Conservation (phyloP, 2,113 vertebrate genomes). For the Perca fluviatilis region DNA sequence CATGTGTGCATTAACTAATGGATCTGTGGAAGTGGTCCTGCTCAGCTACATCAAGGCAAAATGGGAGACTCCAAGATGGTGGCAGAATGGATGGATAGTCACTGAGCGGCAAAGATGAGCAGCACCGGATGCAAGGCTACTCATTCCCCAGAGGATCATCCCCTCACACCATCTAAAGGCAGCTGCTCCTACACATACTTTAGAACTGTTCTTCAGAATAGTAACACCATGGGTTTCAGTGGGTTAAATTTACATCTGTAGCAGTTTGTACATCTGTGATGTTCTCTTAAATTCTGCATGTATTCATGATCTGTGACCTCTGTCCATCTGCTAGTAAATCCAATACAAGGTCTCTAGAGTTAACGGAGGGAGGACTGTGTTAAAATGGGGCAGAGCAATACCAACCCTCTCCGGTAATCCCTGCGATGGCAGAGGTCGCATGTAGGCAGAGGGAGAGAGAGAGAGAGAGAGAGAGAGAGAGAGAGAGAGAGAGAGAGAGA, state of each 20-base stretch:
- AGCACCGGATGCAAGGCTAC: slow-evolving; percentile 19
- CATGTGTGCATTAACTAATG: not conserved
- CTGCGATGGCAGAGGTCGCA: not conserved
- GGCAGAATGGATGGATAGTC: not conserved
- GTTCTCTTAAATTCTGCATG: slow-evolving; percentile 26
- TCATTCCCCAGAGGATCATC: slow-evolving; percentile 39
- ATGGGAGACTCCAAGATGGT: slow-evolving; percentile 2
- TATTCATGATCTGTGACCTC: slow-evolving; percentile 16
- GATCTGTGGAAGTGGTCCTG: not conserved
- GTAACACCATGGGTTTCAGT: not conserved
- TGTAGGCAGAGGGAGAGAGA: slow-evolving; percentile 16
- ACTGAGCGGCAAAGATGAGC: slow-evolving; percentile 9
- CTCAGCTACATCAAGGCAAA: slow-evolving; percentile 5
- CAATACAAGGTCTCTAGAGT: not conserved
- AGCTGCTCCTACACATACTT: not conserved
- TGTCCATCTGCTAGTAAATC: slow-evolving; percentile 14
- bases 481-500: slow-evolving; percentile 17
- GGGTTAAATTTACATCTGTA: slow-evolving; percentile 10
- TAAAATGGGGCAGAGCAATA: not conserved
- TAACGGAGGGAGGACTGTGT: not conserved
- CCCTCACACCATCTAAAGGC: slow-evolving; percentile 1
- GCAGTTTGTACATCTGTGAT: slow-evolving; percentile 1
- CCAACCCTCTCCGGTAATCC: not conserved
- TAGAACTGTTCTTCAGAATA: slow-evolving; percentile 1
- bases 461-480: slow-evolving; percentile 23